These are phyloP conservation scores for Melanostoma mellinum DNA, from an alignment of 2,888 invertebrate species.

Conservation along the genomic window DNA sequence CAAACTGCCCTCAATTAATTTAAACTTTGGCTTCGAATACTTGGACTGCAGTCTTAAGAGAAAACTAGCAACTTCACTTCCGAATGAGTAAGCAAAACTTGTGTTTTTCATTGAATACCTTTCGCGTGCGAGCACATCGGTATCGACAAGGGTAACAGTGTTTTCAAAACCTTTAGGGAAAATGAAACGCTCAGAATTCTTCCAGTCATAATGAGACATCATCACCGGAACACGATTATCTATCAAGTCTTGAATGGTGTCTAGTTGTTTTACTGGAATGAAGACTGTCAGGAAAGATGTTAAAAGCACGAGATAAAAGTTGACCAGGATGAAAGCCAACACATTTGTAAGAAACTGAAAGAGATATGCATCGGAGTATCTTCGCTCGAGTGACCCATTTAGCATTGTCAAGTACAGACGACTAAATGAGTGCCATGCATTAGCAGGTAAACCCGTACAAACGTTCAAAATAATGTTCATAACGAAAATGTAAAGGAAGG, in stretches of 20 bases:
- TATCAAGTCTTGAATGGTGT: slow-evolving; percentile 1
- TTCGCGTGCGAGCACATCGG: neutral
- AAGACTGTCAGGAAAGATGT: slow-evolving; percentile 19
- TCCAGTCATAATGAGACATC: slow-evolving; percentile 24
- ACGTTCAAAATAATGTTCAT: neutral
- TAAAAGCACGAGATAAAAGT: neutral
- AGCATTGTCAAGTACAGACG: neutral
- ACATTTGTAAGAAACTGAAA: neutral
- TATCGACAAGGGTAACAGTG: neutral
- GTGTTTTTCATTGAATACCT: slow-evolving; percentile 8
- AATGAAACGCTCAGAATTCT: neutral
- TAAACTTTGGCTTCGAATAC: neutral
- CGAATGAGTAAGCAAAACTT: neutral
- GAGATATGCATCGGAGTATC: neutral
- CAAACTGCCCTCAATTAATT: neutral
- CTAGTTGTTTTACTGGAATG: neutral
- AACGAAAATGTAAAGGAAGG: neutral
- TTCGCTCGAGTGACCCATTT: neutral
- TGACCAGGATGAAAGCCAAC: neutral
- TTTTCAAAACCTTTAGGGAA: slow-evolving; percentile 8
- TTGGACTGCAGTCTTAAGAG: neutral
- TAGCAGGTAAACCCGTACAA: neutral
- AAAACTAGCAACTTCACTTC: slow-evolving; percentile 5
- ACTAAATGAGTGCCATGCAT: neutral
- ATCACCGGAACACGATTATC: slow-evolving; percentile 7